Evolutionary conservation across 2,797 vertebrate species (phyloP).

Genomic region (Pantherophis vulpinus): DNA sequence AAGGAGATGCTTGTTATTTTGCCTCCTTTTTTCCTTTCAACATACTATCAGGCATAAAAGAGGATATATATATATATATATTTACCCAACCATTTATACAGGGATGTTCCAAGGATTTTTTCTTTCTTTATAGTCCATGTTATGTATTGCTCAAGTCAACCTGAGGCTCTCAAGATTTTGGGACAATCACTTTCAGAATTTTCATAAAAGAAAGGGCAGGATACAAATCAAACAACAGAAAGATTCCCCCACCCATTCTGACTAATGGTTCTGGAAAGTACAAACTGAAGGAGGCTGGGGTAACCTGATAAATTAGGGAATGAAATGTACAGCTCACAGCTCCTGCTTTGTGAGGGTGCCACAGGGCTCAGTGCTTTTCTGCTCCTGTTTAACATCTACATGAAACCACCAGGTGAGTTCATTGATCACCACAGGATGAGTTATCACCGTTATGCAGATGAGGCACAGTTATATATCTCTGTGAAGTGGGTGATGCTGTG

Average conservation of each 20-base stretch:
- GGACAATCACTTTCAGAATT: background rate
- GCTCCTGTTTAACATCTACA: background rate
- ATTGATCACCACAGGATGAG: background rate
- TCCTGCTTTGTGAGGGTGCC: background rate
- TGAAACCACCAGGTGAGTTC: background rate
- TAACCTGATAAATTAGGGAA: background rate
- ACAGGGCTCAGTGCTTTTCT: background rate
- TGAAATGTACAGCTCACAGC: background rate
- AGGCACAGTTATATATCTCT: background rate
- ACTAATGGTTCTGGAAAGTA: background rate
- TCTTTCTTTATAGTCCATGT: slow-evolving; percentile 3
- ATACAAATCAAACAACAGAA: background rate
- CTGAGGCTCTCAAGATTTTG: background rate
- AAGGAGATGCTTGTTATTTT: background rate
- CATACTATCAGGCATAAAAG: slow-evolving; percentile 36
- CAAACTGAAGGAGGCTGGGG: background rate
- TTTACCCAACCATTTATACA: background rate
- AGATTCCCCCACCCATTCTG: background rate
- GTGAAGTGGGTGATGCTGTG: background rate
- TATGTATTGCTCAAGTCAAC: background rate
- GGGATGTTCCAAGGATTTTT: slow-evolving; percentile 9
- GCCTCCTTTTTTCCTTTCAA: background rate
- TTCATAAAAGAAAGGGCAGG: background rate
- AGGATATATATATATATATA: slow-evolving; percentile 15
- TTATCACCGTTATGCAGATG: background rate